These are phyloP conservation scores for Mallotus villosus DNA, from an alignment of 2,797 vertebrate genomes.

Conservation along the genomic window DNA sequence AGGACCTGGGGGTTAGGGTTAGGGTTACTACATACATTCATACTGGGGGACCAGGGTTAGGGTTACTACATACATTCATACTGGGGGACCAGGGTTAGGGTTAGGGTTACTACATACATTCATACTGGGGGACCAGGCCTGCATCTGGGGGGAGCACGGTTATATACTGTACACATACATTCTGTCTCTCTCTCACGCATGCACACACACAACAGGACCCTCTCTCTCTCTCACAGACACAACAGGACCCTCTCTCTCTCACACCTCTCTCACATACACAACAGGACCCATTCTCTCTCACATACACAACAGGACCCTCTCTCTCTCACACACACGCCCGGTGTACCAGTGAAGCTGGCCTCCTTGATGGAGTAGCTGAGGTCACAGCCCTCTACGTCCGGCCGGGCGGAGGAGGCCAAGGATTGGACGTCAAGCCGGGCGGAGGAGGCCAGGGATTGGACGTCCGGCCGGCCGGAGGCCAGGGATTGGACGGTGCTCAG, in stretches of 20 bases:
- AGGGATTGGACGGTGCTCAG: constrained; percentile 91
- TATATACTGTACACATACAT: not conserved
- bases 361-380: constrained; percentile 84
- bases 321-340: not conserved
- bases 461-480: no score
- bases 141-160: not conserved
- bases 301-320: not conserved
- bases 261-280: not conserved
- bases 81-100: no score
- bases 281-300: not conserved
- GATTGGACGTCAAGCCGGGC: constrained; percentile 79
- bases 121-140: not conserved
- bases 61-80: no score
- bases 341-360: constrained; percentile 87
- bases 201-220: not conserved
- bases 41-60: no score
- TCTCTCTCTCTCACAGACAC: constrained; percentile 4
- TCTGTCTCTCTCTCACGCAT: no score
- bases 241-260: no score
- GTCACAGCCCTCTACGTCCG: constrained; percentile 87
- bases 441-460: constrained; percentile 82
- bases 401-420: constrained; percentile 79
- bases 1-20: constrained; percentile 60
- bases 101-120: not conserved
- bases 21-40: no score